These are phyloP conservation scores for Etheostoma cragini DNA, from an alignment of 2,113 vertebrate species.

Conservation along the genomic window DNA sequence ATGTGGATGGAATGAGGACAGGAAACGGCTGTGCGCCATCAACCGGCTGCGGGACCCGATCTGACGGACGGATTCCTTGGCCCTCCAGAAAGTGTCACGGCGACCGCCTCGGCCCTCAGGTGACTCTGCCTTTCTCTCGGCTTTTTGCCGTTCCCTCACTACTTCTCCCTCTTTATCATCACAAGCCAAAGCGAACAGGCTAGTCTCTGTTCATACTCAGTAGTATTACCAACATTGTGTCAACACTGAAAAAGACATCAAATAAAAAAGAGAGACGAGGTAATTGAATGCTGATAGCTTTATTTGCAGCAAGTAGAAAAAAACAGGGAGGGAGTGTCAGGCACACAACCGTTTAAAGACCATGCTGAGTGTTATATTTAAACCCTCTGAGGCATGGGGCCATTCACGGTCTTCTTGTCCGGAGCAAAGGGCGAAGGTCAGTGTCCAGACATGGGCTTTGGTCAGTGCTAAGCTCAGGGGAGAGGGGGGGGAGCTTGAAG, in stretches of 20 bases:
- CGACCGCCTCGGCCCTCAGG: conserved; percentile 66
- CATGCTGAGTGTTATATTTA: conserved; percentile 43
- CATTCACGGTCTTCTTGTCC: conserved; percentile 68
- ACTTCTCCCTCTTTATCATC: conserved; percentile 20
- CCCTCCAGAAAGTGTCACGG: conserved; percentile 72
- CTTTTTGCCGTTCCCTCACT: conserved; percentile 23
- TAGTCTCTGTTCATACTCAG: conserved; percentile 2
- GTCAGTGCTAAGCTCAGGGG: conserved; percentile 70
- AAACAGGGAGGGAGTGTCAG: conserved; percentile 25
- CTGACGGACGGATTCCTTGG: conserved; percentile 65
- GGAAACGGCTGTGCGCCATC: conserved; percentile 73
- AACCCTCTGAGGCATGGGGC: conserved; percentile 54
- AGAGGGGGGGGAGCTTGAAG: conserved; percentile 61
- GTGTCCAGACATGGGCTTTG: conserved; percentile 70
- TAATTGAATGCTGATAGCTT: conserved; percentile 77
- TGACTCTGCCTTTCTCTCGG: conserved; percentile 50
- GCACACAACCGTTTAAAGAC: conserved; percentile 57
- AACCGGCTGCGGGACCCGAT: conserved; percentile 47
- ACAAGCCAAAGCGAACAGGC: conserved; percentile 1
- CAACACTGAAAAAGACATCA: conserved; percentile 36
- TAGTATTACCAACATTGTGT: no score
- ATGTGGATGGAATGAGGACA: conserved; percentile 85
- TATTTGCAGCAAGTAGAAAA: conserved; percentile 67
- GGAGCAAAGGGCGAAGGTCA: conserved; percentile 73
- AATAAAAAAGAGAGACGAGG: conserved; percentile 46